These are phyloP conservation scores for Ceratotherium simum DNA, from an alignment of 2,113 vertebrate species.

Conservation along the genomic window DNA sequence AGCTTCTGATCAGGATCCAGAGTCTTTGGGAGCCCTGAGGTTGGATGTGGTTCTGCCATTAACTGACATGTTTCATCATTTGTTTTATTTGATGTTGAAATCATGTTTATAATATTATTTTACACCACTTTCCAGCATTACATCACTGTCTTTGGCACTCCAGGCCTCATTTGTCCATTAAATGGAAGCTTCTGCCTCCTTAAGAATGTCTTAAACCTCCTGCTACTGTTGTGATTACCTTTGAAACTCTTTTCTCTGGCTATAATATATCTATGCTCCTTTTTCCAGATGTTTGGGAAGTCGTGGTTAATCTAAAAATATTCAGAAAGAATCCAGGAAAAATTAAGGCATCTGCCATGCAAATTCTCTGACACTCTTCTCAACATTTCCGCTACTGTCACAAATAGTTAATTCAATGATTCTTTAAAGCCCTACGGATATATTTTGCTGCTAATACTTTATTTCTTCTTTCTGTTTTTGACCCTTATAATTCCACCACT, in stretches of 20 bases:
- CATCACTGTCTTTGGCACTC: conserved; percentile 16
- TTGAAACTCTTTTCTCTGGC: not conserved
- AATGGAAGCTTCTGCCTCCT: conserved; percentile 21
- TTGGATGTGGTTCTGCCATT: not conserved
- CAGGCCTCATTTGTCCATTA: not conserved
- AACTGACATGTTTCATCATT: not conserved
- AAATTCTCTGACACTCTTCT: conserved; percentile 21
- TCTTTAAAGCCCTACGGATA: not conserved
- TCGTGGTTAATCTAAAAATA: conserved; percentile 54
- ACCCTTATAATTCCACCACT: not conserved
- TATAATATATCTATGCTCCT: not conserved
- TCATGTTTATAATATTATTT: not conserved
- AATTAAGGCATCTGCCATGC: not conserved
- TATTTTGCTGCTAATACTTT: not conserved
- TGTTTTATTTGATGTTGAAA: conserved; percentile 44
- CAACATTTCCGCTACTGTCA: not conserved
- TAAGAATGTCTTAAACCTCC: conserved; percentile 19
- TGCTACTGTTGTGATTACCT: not conserved
- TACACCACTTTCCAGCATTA: not conserved
- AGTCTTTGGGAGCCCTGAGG: not conserved
- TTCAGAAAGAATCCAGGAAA: conserved; percentile 15
- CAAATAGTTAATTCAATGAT: not conserved
- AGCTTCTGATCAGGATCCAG: not conserved
- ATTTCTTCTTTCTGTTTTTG: conserved; percentile 39
- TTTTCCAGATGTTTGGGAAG: conserved; percentile 36